A percentile compares a stretch with the other conserved stretches of the same genome.
These are phyloP conservation scores for Tenebrio molitor DNA, from an alignment of 1,140 invertebrate species.

Conservation along the genomic window DNA sequence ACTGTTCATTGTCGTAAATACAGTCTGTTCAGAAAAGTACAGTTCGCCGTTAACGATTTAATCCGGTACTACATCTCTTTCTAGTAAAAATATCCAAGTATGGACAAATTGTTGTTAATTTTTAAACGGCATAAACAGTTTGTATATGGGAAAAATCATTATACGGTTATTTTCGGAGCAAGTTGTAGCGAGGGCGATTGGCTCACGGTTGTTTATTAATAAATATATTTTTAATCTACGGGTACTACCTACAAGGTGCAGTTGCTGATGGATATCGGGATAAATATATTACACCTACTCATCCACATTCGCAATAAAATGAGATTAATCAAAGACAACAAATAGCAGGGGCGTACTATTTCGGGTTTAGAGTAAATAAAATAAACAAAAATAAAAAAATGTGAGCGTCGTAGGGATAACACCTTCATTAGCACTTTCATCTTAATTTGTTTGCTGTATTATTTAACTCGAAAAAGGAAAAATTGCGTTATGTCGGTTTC, in stretches of 20 bases:
- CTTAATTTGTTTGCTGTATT: conserved; percentile 15
- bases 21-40: too few species aligned
- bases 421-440: conserved; percentile 1
- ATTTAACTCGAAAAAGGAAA: conserved; percentile 7
- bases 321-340: conserved; percentile 1
- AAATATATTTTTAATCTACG: conserved; percentile 3
- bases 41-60: too few species aligned
- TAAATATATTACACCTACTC: conserved; percentile 27
- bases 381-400: conserved; percentile 1
- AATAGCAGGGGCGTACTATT: neutral
- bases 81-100: too few species aligned
- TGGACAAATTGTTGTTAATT: too few species aligned
- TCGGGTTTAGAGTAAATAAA: neutral
- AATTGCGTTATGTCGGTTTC: too few species aligned
- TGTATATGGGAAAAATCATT: too few species aligned
- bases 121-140: too few species aligned
- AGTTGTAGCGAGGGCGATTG: neutral
- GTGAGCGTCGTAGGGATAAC: neutral
- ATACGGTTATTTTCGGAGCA: too few species aligned
- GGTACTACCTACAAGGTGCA: conserved; percentile 15
- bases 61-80: too few species aligned
- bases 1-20: too few species aligned
- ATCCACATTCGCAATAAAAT: conserved; percentile 21
- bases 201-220: conserved; percentile 5
- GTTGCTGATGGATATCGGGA: conserved; percentile 15